Base-by-base conservation (phyloP, 2,888 invertebrate genomes). In the Ichneumoninae sp. region DNA sequence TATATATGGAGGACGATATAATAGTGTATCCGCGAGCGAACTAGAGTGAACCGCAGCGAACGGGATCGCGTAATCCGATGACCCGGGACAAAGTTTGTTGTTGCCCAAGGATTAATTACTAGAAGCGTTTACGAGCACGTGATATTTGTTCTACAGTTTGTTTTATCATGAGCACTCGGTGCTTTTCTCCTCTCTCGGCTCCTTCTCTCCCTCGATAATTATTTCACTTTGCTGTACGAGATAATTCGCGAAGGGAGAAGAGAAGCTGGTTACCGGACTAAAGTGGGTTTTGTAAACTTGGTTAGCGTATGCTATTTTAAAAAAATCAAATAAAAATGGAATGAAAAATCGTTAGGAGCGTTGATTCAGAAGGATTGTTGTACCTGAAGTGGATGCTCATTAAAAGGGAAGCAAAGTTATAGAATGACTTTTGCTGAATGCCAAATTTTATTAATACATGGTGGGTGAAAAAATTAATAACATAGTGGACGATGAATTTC, bases 21-120 rank as follows among this genome's bases (percentile, higher is more conserved):
- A 70, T 52, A 33, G 63, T 50, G 33, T 22, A 75, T 69, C 40
- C 70, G 40, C 33, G 81, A 70, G 70, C 50, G 63, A 7, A 81
- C 50, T 57, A 19, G 68, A 70, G 63, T 16, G 75, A 54, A 76
- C 36, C 36, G n/a, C 76, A 65, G 4, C 52, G 16, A 50, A 75
- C 71, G 52, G 54, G 60, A 70, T 52, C 81, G 16, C 52, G 70
- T 81, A 81, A 81, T 81, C 81, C 81, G 81, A 81, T 81, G 81
- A 81, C 75, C 81, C 75, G 52, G 70, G 52, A 52, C 52, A 81
- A 81, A 76, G 60, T 81, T 81, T 81, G 81, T 81, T 81, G 81
- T 76, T 70, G 22, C 75, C 44, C 52, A 69, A 54, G 75, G 81
- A 81, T 81, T 81, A 81, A 81, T 81, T 81, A 75, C 75, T 70